phyloP scores from a whole-genome alignment of 2,888 invertebrate genomes.

The Dryococelus australis region DNA sequence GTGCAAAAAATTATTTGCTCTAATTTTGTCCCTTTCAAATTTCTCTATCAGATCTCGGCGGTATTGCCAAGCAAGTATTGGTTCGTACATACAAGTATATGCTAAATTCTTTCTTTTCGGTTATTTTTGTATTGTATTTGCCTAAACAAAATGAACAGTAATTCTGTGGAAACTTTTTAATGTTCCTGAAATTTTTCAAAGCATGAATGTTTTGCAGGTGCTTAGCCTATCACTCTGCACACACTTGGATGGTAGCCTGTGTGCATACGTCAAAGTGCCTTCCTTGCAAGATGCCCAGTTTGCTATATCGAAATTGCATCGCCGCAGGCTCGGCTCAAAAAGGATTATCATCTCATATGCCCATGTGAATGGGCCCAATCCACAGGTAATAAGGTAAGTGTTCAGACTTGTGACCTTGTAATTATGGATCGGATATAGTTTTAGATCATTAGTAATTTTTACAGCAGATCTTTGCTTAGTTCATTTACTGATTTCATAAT shows the following conservation, averaged over 20 bases:
- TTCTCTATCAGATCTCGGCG: too few species aligned
- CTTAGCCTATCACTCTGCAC: slow-evolving; percentile 67
- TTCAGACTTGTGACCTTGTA: too few species aligned
- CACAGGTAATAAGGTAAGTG: slow-evolving; percentile 61
- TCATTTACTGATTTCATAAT: too few species aligned
- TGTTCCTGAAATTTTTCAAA: too few species aligned
- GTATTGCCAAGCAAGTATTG: too few species aligned
- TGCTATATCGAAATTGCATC: slow-evolving; percentile 83
- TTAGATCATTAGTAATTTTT: background rate
- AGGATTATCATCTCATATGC: slow-evolving; percentile 79
- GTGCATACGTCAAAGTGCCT: slow-evolving; percentile 75
- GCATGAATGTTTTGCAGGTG: slow-evolving; percentile 58
- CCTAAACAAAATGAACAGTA: too few species aligned
- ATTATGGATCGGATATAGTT: slow-evolving; percentile 6
- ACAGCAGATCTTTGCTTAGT: background rate
- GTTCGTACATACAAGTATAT: too few species aligned
- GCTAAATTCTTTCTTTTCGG: too few species aligned
- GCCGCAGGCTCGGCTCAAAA: slow-evolving; percentile 81
- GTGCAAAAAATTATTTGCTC: too few species aligned
- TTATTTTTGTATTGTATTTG: too few species aligned
- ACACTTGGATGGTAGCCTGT: slow-evolving; percentile 72
- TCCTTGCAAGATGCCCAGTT: slow-evolving; percentile 69
- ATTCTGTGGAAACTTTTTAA: too few species aligned
- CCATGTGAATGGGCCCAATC: slow-evolving; percentile 69
- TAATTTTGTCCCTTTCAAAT: too few species aligned